Evolutionary conservation across 35 echinoderm and acorn worm species (phyloP).

Genomic region (Amphiura filiformis): DNA sequence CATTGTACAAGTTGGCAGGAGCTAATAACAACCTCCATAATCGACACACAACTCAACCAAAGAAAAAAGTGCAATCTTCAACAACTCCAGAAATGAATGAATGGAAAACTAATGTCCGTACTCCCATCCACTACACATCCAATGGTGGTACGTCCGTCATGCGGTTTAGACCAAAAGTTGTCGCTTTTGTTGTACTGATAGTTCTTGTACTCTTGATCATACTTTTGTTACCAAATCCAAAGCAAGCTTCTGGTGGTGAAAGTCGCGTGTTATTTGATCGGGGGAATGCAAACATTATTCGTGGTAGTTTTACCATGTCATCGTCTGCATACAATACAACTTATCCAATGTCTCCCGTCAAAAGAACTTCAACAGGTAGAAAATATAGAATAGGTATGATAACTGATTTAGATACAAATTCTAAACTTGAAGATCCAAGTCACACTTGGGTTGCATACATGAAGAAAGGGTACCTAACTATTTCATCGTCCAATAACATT

Average conservation of each 20-base stretch:
- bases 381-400: slow-evolving; percentile 80
- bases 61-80: too few relatives aligned
- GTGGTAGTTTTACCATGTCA: background rate
- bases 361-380: slow-evolving; percentile 57
- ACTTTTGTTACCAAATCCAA: slow-evolving; percentile 27
- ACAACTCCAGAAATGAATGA: background rate
- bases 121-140: background rate
- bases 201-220: slow-evolving; percentile 56
- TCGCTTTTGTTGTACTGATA: slow-evolving; percentile 31
- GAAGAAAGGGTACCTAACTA: slow-evolving; percentile 57
- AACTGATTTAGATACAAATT: slow-evolving; percentile 79
- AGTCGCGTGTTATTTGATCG: background rate
- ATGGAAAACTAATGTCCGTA: background rate
- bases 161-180: background rate
- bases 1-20: background rate
- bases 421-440: slow-evolving; percentile 41
- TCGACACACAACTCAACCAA: background rate
- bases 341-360: slow-evolving; percentile 50
- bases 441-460: slow-evolving; percentile 77
- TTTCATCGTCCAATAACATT: slow-evolving; percentile 61
- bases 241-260: background rate
- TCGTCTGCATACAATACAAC: slow-evolving; percentile 82
- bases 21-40: background rate
- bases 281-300: background rate
- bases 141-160: background rate